Conservation (phyloP, 2,113 vertebrate species). For the Silurus meridionalis region DNA sequence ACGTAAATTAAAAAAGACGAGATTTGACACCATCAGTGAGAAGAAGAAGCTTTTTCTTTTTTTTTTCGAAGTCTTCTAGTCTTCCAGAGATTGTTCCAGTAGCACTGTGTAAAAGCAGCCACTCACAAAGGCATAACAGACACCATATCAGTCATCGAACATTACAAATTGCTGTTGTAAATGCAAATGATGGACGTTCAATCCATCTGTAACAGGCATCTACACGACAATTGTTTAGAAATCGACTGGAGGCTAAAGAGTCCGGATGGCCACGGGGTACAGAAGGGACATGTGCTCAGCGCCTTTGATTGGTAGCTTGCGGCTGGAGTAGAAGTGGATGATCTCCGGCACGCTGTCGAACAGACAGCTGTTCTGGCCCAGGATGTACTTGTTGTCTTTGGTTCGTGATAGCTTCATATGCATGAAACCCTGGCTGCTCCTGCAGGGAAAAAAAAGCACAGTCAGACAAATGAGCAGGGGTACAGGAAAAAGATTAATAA, state of each 20-base stretch:
- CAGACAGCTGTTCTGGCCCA: slow-evolving; percentile 95
- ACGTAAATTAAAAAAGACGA: neutral
- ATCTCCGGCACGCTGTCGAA: slow-evolving; percentile 96
- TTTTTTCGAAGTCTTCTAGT: neutral
- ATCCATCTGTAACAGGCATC: slow-evolving; percentile 17
- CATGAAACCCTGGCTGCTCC: slow-evolving; percentile 99
- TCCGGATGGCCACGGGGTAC: slow-evolving; percentile 94
- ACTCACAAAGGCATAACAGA: slow-evolving; percentile 30
- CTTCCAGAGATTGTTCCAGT: slow-evolving; percentile 28
- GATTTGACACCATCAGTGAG: neutral
- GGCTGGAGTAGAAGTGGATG: slow-evolving; percentile 95
- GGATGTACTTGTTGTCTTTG: slow-evolving; percentile 93
- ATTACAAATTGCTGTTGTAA: neutral
- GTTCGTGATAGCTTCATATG: slow-evolving; percentile 97
- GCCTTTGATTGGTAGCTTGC: slow-evolving; percentile 97
- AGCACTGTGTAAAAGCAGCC: slow-evolving; percentile 35
- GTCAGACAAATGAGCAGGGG: neutral
- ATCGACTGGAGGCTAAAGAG: slow-evolving; percentile 77
- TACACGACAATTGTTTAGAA: slow-evolving; percentile 1
- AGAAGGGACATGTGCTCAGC: slow-evolving; percentile 98
- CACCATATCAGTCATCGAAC: neutral
- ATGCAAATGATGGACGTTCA: slow-evolving; percentile 5
- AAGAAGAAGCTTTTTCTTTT: neutral
- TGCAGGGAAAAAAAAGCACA: slow-evolving; percentile 57
- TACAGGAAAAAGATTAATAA: neutral